These are phyloP conservation scores for Aurelia aurita complex sp. Pacific DNA, from an alignment of 30 jellyfish, hydroid and myxozoan species.

Conservation along the genomic window DNA sequence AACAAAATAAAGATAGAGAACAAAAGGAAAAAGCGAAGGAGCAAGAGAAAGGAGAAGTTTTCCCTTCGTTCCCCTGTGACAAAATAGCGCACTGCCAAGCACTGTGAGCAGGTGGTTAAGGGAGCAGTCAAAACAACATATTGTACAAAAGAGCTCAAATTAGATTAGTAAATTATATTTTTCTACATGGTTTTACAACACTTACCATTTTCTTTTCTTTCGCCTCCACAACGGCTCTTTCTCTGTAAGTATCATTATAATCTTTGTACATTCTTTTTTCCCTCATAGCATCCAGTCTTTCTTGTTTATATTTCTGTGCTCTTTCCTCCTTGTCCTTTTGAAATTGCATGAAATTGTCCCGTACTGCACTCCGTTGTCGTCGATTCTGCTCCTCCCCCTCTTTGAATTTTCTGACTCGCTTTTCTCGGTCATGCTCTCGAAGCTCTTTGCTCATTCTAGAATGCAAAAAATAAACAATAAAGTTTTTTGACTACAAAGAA, in stretches of 20 bases:
- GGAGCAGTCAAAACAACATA: too few species aligned
- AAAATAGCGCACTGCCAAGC: too few species aligned
- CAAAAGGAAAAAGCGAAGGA: too few species aligned
- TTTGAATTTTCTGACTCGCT: conserved; percentile 17
- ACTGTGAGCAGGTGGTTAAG: too few species aligned
- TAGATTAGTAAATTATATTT: too few species aligned
- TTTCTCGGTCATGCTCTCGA: conserved; percentile 32
- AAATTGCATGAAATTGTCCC: conserved; percentile 23
- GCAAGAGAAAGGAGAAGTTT: too few species aligned
- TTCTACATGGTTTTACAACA: too few species aligned
- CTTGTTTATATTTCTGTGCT: conserved; percentile 59
- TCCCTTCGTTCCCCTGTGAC: too few species aligned
- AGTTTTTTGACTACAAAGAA: not conserved
- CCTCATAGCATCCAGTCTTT: conserved; percentile 42
- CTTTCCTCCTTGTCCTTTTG: conserved; percentile 51
- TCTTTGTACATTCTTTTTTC: conserved; percentile 14
- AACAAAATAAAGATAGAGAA: too few species aligned
- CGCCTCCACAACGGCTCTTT: conserved; percentile 1
- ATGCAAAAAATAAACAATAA: not conserved
- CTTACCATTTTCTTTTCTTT: conserved; percentile 28
- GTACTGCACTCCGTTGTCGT: conserved; percentile 18
- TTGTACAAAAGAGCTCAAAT: too few species aligned
- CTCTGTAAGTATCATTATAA: conserved; percentile 10
- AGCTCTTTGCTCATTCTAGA: conserved; percentile 41
- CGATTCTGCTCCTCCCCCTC: conserved; percentile 54